Evolutionary conservation across 2,797 vertebrate species (phyloP).

Genomic region (Argya squamiceps): DNA sequence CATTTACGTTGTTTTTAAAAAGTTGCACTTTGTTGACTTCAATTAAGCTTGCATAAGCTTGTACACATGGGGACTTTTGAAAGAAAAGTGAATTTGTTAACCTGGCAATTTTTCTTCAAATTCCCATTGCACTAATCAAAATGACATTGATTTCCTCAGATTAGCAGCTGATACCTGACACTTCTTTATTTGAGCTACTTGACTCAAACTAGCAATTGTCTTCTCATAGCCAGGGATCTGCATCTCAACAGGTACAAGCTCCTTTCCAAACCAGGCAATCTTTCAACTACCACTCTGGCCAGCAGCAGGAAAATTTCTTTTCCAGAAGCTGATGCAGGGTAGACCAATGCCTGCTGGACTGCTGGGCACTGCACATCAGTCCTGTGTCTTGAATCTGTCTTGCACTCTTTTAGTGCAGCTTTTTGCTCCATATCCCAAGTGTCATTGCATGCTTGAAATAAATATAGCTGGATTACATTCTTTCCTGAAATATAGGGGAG

Average conservation of each 20-base stretch:
- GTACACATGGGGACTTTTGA: background rate
- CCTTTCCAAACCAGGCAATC: background rate
- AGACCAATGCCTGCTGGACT: background rate
- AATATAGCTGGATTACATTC: background rate
- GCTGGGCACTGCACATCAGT: background rate
- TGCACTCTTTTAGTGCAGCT: background rate
- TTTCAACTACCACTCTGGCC: background rate
- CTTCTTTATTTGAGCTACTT: background rate
- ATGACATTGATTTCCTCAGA: conserved; percentile 22
- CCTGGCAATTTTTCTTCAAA: conserved; percentile 2
- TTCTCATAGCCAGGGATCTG: background rate
- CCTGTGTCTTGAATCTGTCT: background rate
- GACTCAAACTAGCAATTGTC: background rate
- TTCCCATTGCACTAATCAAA: conserved; percentile 12
- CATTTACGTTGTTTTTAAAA: background rate
- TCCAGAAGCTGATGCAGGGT: background rate
- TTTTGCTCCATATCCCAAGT: background rate
- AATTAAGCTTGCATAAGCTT: conserved; percentile 15
- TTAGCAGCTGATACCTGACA: background rate
- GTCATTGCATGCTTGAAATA: background rate
- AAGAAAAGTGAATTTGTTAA: conserved; percentile 3
- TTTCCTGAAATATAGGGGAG: background rate
- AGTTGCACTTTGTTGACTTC: conserved; percentile 5
- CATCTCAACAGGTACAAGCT: background rate
- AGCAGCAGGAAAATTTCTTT: background rate